Conservation (phyloP, 1,140 invertebrate species). For the Saccostrea glomerata region DNA sequence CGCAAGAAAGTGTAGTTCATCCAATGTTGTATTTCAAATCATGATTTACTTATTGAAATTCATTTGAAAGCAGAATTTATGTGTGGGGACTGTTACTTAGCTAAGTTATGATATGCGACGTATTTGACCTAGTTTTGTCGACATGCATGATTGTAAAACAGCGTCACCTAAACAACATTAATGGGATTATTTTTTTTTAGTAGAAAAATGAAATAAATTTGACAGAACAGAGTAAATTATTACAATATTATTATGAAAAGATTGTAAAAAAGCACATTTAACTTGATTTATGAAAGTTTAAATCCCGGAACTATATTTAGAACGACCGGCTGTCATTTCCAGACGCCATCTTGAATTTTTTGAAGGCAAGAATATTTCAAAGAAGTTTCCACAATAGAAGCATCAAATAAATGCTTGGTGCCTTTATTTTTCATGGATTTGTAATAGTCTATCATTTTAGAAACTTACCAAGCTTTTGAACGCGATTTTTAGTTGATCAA, state of each 20-base stretch:
- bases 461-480: constrained; percentile 36
- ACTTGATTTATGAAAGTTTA: not conserved
- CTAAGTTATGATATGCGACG: not conserved
- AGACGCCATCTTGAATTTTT: constrained; percentile 33
- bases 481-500: constrained; percentile 36
- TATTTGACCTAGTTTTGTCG: constrained; percentile 24
- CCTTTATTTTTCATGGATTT: constrained; percentile 7
- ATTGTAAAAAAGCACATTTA: not conserved
- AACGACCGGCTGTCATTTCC: constrained; percentile 4
- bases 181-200: not conserved
- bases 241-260: no score
- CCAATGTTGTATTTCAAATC: no score
- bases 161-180: constrained; percentile 19
- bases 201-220: no score
- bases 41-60: no score
- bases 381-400: not conserved
- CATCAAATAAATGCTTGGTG: constrained; percentile 13
- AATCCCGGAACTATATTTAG: constrained; percentile 34
- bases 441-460: constrained; percentile 34
- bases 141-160: constrained; percentile 5
- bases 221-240: no score
- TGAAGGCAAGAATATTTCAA: constrained; percentile 1
- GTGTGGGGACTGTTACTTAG: not conserved
- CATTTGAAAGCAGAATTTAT: no score
- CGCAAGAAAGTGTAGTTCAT: no score